A percentile compares a stretch with the other conserved stretches of the same genome.
Evolutionary conservation across 2,113 vertebrate genomes (phyloP).

Genomic region (Rhinopomastus cyanomelas): DNA sequence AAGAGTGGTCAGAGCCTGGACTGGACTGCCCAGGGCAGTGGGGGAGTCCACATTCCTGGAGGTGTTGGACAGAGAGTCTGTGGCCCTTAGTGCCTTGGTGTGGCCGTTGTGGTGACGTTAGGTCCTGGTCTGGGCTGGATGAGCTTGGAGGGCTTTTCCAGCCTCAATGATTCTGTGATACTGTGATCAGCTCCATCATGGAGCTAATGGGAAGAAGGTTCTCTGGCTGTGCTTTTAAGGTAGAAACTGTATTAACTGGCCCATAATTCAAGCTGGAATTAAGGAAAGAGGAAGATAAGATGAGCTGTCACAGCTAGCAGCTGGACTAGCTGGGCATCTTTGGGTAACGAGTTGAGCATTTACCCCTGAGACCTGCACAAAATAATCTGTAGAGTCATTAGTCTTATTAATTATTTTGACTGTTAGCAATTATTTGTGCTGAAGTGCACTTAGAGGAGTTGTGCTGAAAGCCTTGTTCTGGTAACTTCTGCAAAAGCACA

Average conservation of each 20-base stretch:
- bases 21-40: too few relatives aligned
- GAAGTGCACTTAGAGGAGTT: slow-evolving; percentile 22
- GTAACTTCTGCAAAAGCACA: background rate
- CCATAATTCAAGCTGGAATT: slow-evolving; percentile 43
- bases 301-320: background rate
- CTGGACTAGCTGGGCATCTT: background rate
- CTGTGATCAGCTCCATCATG: background rate
- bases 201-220: background rate
- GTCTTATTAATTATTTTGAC: slow-evolving; percentile 41
- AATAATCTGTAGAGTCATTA: slow-evolving; percentile 36
- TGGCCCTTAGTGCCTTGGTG: too few relatives aligned
- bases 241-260: slow-evolving; percentile 25
- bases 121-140: too few relatives aligned
- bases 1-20: too few relatives aligned
- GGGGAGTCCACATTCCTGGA: too few relatives aligned
- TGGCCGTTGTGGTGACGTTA: too few relatives aligned
- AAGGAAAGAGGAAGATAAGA: background rate
- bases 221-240: background rate
- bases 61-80: too few relatives aligned
- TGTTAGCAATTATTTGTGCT: slow-evolving; percentile 58
- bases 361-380: slow-evolving; percentile 20
- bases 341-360: background rate
- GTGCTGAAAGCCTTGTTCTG: background rate
- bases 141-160: too few relatives aligned
- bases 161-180: too few relatives aligned